Evolutionary conservation across 2,113 vertebrate species (phyloP).

Genomic region (Macroglossus sobrinus): DNA sequence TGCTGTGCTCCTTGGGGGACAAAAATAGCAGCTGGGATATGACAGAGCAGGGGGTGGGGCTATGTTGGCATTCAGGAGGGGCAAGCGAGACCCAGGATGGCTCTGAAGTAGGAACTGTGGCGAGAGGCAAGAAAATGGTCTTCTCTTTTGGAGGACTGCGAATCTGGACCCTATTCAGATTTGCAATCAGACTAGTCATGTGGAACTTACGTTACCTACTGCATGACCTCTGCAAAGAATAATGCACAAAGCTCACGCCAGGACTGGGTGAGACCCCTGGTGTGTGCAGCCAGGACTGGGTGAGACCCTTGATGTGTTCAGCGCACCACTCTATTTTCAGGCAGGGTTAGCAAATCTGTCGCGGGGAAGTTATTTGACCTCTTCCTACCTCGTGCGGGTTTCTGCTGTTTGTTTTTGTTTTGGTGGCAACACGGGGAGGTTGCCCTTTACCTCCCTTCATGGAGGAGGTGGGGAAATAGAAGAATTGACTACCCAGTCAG

Average conservation of each 20-base stretch:
- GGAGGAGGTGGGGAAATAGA: neutral
- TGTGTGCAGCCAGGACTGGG: neutral
- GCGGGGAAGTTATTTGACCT: neutral
- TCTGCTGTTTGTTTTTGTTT: neutral
- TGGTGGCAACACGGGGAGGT: neutral
- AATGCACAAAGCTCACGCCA: neutral
- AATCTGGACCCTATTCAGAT: neutral
- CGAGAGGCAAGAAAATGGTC: neutral
- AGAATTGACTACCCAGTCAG: neutral
- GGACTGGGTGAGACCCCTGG: neutral
- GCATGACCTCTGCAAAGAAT: neutral
- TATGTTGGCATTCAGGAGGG: neutral
- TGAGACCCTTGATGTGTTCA: neutral
- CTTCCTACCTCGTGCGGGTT: neutral
- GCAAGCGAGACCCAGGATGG: neutral
- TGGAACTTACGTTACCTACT: neutral
- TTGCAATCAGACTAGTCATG: neutral
- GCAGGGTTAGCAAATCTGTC: neutral
- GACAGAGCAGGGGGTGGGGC: fast-evolving
- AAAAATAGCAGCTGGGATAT: neutral
- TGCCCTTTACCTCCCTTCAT: neutral
- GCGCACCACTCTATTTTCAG: neutral
- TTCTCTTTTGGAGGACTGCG: neutral
- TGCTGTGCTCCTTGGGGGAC: neutral
- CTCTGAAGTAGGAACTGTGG: neutral